Evolutionary conservation across 2,113 vertebrate species (phyloP).

Genomic region (Calonectris borealis): DNA sequence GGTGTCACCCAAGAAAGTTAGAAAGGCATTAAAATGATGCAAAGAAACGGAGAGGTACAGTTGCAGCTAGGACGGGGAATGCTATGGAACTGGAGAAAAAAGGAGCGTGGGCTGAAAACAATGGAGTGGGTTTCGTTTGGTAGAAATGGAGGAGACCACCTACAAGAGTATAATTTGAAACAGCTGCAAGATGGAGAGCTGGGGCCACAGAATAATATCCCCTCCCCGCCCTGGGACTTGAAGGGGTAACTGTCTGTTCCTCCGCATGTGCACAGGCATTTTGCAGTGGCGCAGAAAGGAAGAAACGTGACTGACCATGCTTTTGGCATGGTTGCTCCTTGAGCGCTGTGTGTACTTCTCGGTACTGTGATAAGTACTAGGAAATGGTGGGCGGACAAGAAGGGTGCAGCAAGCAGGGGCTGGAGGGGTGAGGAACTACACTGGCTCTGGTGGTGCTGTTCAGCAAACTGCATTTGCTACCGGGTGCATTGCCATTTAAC

Average conservation of each 20-base stretch:
- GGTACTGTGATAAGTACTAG: neutral
- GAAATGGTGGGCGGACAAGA: accelerated
- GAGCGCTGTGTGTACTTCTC: accelerated
- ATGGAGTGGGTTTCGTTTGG: neutral
- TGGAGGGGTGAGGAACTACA: accelerated
- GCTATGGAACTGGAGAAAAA: neutral
- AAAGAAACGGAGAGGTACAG: neutral
- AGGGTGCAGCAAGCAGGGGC: neutral
- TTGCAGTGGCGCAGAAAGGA: neutral
- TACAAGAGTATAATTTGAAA: neutral
- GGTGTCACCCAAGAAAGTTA: neutral
- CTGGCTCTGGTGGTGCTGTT: neutral
- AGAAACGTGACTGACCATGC: accelerated
- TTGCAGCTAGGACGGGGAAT: neutral
- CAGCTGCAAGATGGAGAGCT: neutral
- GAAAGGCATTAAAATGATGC: neutral
- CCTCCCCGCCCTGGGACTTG: neutral
- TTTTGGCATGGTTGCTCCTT: neutral
- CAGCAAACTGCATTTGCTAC: neutral
- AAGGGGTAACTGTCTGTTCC: neutral
- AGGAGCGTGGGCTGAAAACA: neutral
- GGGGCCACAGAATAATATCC: accelerated
- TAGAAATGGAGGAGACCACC: neutral
- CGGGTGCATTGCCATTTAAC: accelerated
- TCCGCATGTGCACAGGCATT: accelerated